phyloP scores from a whole-genome alignment of 2,888 invertebrate genomes.

The Morinoia aosen region DNA sequence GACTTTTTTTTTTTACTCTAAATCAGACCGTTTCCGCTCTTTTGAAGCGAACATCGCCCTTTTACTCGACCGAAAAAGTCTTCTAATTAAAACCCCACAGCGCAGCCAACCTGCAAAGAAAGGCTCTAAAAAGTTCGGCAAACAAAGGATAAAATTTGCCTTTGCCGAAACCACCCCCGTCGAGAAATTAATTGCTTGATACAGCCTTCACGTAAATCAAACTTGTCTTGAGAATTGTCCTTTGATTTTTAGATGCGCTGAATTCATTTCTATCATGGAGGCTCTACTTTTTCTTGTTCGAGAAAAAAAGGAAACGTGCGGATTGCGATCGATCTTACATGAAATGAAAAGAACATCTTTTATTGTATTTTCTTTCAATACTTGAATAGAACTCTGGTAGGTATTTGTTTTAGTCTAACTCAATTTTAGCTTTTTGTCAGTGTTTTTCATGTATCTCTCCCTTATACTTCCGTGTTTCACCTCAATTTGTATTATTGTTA shows the following conservation, averaged over 20 bases:
- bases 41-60: neutral
- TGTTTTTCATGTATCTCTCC: neutral
- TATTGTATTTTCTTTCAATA: neutral
- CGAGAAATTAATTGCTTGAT: conserved; percentile 23
- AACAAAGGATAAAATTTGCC: conserved; percentile 30
- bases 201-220: conserved; percentile 25
- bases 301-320: neutral
- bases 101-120: conserved; percentile 11
- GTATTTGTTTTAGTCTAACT: neutral
- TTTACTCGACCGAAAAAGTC: neutral
- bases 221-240: neutral
- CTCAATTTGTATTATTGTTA: neutral
- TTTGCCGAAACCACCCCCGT: neutral
- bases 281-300: neutral
- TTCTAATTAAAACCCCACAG: conserved; percentile 28
- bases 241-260: neutral
- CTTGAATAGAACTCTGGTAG: neutral
- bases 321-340: neutral
- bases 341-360: neutral
- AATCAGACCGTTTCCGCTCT: conserved; percentile 4
- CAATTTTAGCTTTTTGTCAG: neutral
- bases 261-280: neutral
- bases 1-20: neutral
- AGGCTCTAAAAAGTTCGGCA: neutral
- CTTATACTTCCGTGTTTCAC: neutral